Conservation (phyloP, 2,888 invertebrate species). For the Brenthis ino region DNA sequence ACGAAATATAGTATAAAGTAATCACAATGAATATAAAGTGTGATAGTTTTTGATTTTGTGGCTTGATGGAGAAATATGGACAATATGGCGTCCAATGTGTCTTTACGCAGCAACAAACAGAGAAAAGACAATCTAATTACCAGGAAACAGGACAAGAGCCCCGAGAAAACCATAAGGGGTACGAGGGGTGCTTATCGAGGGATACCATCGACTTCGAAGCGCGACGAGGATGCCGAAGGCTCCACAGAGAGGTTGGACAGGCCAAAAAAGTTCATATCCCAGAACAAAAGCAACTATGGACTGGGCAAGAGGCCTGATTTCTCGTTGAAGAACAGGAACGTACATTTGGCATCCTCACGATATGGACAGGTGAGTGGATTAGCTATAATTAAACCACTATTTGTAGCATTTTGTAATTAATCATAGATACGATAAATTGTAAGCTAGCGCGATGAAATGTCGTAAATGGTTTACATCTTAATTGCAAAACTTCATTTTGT, state of each 20-base stretch:
- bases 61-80: slow-evolving; percentile 71
- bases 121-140: slow-evolving; percentile 79
- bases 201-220: slow-evolving; percentile 71
- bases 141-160: slow-evolving; percentile 78
- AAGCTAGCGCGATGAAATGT: slow-evolving; percentile 11
- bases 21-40: slow-evolving; percentile 45
- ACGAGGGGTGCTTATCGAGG: slow-evolving; percentile 74
- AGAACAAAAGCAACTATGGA: slow-evolving; percentile 72
- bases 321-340: slow-evolving; percentile 75
- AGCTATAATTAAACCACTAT: slow-evolving; percentile 24
- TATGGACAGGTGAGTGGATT: slow-evolving; percentile 75
- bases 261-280: slow-evolving; percentile 77
- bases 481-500: neutral
- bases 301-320: slow-evolving; percentile 77
- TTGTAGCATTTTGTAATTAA: slow-evolving; percentile 29
- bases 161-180: slow-evolving; percentile 77
- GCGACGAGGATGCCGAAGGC: slow-evolving; percentile 70
- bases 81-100: slow-evolving; percentile 75
- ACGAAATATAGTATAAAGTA: slow-evolving; percentile 38
- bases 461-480: slow-evolving; percentile 10
- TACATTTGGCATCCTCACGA: slow-evolving; percentile 75
- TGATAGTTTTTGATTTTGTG: slow-evolving; percentile 37
- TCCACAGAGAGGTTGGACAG: slow-evolving; percentile 76
- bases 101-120: slow-evolving; percentile 69
- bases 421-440: slow-evolving; percentile 27